Base-by-base conservation (phyloP, 1,140 invertebrate genomes). In the Drosophila ogumai region DNA sequence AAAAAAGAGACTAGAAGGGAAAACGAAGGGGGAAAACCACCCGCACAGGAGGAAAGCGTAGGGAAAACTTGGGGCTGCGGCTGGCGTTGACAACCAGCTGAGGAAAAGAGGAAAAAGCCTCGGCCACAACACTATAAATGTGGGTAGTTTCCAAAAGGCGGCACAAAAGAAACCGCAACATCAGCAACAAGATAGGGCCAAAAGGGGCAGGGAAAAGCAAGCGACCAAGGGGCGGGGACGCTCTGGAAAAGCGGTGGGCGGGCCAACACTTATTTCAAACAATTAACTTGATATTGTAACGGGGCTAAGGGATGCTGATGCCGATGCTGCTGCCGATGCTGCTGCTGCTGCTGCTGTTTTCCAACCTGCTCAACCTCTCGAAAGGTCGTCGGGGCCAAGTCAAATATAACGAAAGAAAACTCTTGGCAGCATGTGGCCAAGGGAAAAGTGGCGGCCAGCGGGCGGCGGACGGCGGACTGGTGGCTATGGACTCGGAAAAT, bases 201-300 rank as follows among this genome's bases (percentile, higher is more conserved):
- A 22, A n/a, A 15, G 61, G 41, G 41, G 47, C 12, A 40, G 52
- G 25, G 32, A n/a, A 13, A 19, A 44, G 25, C 15, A 17, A 12
- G 61, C 19, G 31, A 32, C 28, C 9, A 6, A 28, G 17, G 28
- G 41, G 32, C 3, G 8, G 56, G 25, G 40, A 6, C 22, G 22
- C 34, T 38, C 12, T 44, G 59, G 55, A 40, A 57, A 46, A 34
- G 40, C 41, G 19, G 56, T 49, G 34, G 63, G 50, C 34, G 57
- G 72, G 77, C 58, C 81, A 79, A 88, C 86, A 88, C 85, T 88
- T 88, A 88, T 88, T 88, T 88, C 85, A 90, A 88, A 88, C 85
- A 88, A 88, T 88, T 88, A 88, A 88, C 86, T 88, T 90, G 85
- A 88, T 88, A 88, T 88, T 88, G 85, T 90, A 90, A 90, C 85